Evolutionary conservation across 2,888 invertebrate genomes (phyloP), one percentile per base, ranked within the genome.

Genomic region (Dinocampus coccinellae): DNA sequence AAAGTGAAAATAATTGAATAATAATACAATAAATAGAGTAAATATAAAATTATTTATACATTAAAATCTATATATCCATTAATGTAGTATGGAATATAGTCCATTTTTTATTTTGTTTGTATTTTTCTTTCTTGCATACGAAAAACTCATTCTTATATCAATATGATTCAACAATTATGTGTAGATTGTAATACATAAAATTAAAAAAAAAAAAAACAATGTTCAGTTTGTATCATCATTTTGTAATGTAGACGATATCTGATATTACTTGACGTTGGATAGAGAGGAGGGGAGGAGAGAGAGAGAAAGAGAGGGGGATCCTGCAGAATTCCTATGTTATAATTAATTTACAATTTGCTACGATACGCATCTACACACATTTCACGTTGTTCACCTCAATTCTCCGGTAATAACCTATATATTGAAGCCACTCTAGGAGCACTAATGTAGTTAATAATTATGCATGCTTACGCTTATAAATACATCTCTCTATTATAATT

Each of bases 11-110:
- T 74, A 75, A 73, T 73, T 67, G 69, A 65, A 76, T 73, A 65
- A 76, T 73, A 76, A 79, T 77, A 77, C 76, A 84, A 83, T 82
- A 83, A 85, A 83, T 82, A 82, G 76, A 82, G 77, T 79, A 79
- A 79, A 84, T 85, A 84, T 75, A 83, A 85, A 85, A 84, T 84
- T 81, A 83, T 76, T 79, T 82, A 81, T 83, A 81, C 79, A 81
- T 69, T 61, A 69, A 36, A 60, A 77, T 79, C 79, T 83, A 84
- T 81, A 20, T 16, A 47, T 47, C n/a, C 78, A 78, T 68, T 73
- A 73, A 70, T 75, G 75, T 74, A 53, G 63, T 68, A 39, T 66
- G 26, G 47, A 73, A 69, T 61, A 47, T 73, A 71, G 7, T 69
- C 68, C 73, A 75, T 73, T 67, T 66, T 57, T 61, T 33, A 26